Base-by-base conservation (phyloP, 2,888 invertebrate genomes). In the Coremacera marginata region DNA sequence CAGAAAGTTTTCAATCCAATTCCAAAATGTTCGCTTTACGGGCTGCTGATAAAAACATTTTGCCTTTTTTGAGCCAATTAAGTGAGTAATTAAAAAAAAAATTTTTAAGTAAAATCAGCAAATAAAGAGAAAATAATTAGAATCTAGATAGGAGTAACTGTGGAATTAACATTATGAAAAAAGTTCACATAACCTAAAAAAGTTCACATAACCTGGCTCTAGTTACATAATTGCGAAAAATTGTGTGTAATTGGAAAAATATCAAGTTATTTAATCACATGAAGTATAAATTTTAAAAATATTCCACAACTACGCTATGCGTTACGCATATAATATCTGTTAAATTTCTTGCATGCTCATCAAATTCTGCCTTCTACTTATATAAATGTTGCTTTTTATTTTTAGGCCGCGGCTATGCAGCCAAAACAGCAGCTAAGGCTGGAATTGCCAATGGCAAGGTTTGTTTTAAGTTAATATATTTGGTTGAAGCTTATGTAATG, bases 381-480 rank as follows among this genome's bases (percentile, higher is more conserved):
- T 9, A 27, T 31, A n/a, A 25, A 31, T 1, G 34, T 31, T n/a
- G 5, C 1, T 34, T 57, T 37, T 52, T 22, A 11, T 27, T 70
- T 62, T n/a, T 67, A 84, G 84, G 86, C 79, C 87, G 87, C 27
- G 84, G 85, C 37, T 82, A 86, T 83, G 87, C 86, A 74, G 87
- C 86, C 22, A 86, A 86, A 79, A 85, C 86, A 70, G 86, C 86
- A 76, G 86, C 81, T 49, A 85, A 85, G 75, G 83, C 81, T 37
- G 84, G 84, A 57, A 85, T 75, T 62, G 84, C 79, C 78, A 87
- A 85, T 76, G 86, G 86, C 49, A 87, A 81, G 55, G 55, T 55
- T 8, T 19, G 22, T 19, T 2, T 19, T 55, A 55, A n/a, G 55
- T 19, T 55, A 1, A 2, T 4, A 3, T 2, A 19, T 19, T 22